Evolutionary conservation across 2,888 invertebrate species (phyloP).

Genomic region (Chymomyza fuscimana): DNA sequence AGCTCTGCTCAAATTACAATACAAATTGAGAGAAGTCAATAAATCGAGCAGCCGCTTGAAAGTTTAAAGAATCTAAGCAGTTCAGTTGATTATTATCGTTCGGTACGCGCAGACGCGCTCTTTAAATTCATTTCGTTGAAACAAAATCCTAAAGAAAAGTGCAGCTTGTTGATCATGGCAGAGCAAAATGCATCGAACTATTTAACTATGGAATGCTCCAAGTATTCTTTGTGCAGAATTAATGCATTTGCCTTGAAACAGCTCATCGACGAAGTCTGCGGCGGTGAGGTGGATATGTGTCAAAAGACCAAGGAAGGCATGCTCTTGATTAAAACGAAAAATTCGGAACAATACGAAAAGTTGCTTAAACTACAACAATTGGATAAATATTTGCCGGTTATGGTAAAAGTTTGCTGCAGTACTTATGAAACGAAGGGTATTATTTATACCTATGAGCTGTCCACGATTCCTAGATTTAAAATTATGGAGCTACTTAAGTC

Average conservation of each 20-base stretch:
- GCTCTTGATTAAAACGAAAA: not conserved
- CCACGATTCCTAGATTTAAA: not conserved
- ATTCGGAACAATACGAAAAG: not conserved
- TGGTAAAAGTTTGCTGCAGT: not conserved
- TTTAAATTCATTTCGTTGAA: not conserved
- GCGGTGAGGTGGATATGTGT: not conserved
- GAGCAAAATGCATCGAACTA: not conserved
- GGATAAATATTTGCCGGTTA: not conserved
- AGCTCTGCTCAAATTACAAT: too few species aligned
- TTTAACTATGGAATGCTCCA: not conserved
- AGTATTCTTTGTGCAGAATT: not conserved
- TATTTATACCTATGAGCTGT: not conserved
- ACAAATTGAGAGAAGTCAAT: not conserved
- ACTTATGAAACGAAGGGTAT: not conserved
- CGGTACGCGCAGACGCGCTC: not conserved
- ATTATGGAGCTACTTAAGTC: not conserved
- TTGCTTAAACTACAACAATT: not conserved
- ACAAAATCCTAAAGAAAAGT: not conserved
- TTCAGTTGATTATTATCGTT: not conserved
- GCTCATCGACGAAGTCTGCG: not conserved
- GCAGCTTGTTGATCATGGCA: not conserved
- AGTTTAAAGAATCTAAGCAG: not conserved
- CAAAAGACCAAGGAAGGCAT: not conserved
- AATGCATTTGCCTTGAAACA: not conserved
- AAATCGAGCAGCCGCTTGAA: not conserved